A percentile compares a stretch with the other conserved stretches of the same genome.
Conservation (phyloP, 2,888 invertebrate species). For the Ectemnius continuus region DNA sequence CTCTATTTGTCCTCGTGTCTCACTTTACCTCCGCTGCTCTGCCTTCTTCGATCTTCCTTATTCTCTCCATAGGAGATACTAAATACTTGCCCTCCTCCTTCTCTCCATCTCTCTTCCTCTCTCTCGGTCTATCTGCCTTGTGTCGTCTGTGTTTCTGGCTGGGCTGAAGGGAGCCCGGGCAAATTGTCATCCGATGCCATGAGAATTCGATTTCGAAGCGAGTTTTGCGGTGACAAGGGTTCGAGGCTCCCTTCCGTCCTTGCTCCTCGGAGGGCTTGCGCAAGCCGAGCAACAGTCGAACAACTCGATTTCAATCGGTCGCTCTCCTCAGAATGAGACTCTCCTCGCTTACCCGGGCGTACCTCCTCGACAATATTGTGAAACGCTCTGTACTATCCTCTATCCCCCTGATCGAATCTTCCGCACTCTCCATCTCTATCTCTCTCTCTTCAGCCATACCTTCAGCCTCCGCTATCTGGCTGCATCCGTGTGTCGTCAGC, state of each 20-base stretch:
- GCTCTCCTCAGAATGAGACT: not conserved
- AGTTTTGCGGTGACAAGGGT: slow-evolving; percentile 65
- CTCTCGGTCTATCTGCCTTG: not conserved
- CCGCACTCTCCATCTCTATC: not conserved
- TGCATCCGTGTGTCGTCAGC: slow-evolving; percentile 26
- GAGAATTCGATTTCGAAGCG: slow-evolving; percentile 74
- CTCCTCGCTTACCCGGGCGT: slow-evolving; percentile 29
- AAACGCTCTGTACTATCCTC: slow-evolving; percentile 55
- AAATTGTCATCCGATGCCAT: slow-evolving; percentile 77
- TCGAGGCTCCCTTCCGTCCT: slow-evolving; percentile 32
- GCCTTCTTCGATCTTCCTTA: slow-evolving; percentile 2
- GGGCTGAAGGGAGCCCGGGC: slow-evolving; percentile 22
- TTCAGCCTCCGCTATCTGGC: too few relatives aligned
- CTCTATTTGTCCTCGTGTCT: slow-evolving; percentile 8
- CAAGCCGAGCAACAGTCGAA: not conserved
- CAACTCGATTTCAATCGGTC: not conserved
- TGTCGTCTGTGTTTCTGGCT: not conserved
- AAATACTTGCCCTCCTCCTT: not conserved
- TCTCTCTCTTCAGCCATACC: too few relatives aligned
- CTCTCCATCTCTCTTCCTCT: slow-evolving; percentile 14
- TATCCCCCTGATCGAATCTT: slow-evolving; percentile 45
- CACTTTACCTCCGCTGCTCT: not conserved
- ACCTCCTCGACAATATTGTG: slow-evolving; percentile 55
- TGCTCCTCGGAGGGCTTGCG: slow-evolving; percentile 12
- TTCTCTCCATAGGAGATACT: too few relatives aligned